Percentiles rank a stretch among this genome's conserved stretches.
Evolutionary conservation across 2,888 invertebrate species (phyloP).

Genomic region (Chrysina gloriosa): DNA sequence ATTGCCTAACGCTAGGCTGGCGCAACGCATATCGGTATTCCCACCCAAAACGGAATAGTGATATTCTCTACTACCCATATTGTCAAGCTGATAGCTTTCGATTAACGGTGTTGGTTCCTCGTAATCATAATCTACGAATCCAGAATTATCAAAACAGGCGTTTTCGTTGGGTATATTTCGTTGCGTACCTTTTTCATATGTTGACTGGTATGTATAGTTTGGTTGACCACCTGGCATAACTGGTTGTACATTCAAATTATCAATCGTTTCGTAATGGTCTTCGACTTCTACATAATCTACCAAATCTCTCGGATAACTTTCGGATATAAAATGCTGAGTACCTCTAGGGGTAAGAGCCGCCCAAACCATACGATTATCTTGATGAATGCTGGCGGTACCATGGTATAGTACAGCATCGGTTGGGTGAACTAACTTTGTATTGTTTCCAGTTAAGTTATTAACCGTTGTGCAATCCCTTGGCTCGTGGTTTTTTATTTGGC

Average conservation of each 20-base stretch:
- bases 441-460: conserved; percentile 63
- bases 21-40: conserved; percentile 64
- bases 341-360: conserved; percentile 84
- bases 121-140: conserved; percentile 83
- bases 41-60: conserved; percentile 57
- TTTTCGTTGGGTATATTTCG: conserved; percentile 28
- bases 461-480: conserved; percentile 60
- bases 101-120: conserved; percentile 83
- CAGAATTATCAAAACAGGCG: conserved; percentile 75
- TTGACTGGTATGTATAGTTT: conserved; percentile 24
- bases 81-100: conserved; percentile 76
- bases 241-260: conserved; percentile 67
- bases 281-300: conserved; percentile 67
- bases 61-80: conserved; percentile 68
- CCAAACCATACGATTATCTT: conserved; percentile 70
- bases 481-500: conserved; percentile 64
- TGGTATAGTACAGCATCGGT: conserved; percentile 60
- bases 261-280: conserved; percentile 79
- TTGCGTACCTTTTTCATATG: conserved; percentile 52
- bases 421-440: conserved; percentile 59
- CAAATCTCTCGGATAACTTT: conserved; percentile 72
- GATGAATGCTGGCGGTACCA: conserved; percentile 52
- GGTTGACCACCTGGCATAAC: conserved; percentile 39
- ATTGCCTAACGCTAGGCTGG: conserved; percentile 66
- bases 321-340: conserved; percentile 81